Evolutionary conservation across 2,113 vertebrate species (phyloP), one percentile per base, ranked within the genome.

Genomic region (Suncus etruscus): DNA sequence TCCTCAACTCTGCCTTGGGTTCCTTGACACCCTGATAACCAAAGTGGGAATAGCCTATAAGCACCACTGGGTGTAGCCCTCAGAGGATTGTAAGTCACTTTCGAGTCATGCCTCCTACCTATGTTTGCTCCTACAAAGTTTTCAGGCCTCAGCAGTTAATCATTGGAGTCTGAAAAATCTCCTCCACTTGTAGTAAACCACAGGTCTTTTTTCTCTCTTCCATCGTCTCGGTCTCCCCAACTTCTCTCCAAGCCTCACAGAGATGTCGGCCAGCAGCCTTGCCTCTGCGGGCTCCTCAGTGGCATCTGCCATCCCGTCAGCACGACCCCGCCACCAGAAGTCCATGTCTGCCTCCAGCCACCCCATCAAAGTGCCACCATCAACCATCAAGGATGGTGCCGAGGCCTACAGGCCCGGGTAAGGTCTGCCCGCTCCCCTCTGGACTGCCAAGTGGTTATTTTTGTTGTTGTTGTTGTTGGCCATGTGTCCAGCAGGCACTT

Each of bases 271-370:
- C 0, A 98, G 98, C 29, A 98, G 98, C 96, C 97, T 98, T 3
- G 97, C 98, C 2, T 98, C 98, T 1, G 95, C 98, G 1, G 97
- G 98, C 51, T 97, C 98, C 29, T 92, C 97, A 1, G 95, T 96
- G 66, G 90, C 97, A 63, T 96, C 98, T 12, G 97, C 97, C 0
- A 94, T 98, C 11, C 96, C 98, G 51, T 98, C 99, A 1, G 96
- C 99, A 0, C 98, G 99, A 50, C 99, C 99, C n/a, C 99, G 99
- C 24, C 99, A 99, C 96, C 98, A 99, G 79, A 99, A 99, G 97
- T 99, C 99, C 66, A 99, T 99, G 99, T 99, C 99, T 0, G 98
- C 99, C 32, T 99, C 99, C n/a, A 98, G 99, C 66, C 99, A 99
- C 83, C 99, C 99, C 12, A 98, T 98, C 70, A 99, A 99, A 97